Percentiles rank a stretch among this genome's conserved stretches.
These are phyloP conservation scores for Silvanus unidentatus DNA, from an alignment of 2,888 invertebrate species.

Conservation along the genomic window DNA sequence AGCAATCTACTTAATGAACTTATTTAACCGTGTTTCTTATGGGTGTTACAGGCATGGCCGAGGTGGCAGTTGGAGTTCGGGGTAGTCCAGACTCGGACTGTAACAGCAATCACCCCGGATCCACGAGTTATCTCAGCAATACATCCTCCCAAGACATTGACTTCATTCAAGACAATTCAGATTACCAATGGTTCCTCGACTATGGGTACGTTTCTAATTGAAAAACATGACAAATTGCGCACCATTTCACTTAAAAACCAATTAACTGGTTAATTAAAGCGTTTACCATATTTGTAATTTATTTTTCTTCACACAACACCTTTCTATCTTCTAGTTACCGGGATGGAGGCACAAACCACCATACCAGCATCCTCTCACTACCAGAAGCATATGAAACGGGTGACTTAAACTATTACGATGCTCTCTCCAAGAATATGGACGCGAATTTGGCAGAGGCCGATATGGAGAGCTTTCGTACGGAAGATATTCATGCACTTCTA, in stretches of 20 bases:
- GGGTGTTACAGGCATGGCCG: conserved; percentile 47
- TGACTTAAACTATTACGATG: conserved; percentile 68
- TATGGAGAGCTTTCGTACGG: conserved; percentile 89
- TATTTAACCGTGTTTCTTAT: conserved; percentile 15
- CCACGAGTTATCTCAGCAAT: conserved; percentile 45
- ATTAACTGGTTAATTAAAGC: not conserved
- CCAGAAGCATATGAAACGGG: conserved; percentile 72
- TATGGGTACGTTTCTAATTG: conserved; percentile 60
- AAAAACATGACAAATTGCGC: too few relatives aligned
- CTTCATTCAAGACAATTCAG: conserved; percentile 80
- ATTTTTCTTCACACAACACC: not conserved
- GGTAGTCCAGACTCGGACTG: conserved; percentile 54
- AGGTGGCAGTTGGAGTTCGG: conserved; percentile 39
- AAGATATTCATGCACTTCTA: conserved; percentile 83
- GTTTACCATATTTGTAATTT: not conserved
- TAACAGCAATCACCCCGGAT: conserved; percentile 49
- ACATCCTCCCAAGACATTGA: conserved; percentile 57
- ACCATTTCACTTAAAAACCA: too few relatives aligned
- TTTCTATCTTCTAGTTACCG: conserved; percentile 55
- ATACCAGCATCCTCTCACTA: conserved; percentile 73
- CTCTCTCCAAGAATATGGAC: conserved; percentile 81
- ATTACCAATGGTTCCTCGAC: conserved; percentile 87
- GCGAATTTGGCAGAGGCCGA: conserved; percentile 91
- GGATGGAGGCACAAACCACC: conserved; percentile 67
- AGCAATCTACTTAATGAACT: too few relatives aligned